Evolutionary conservation across 2,113 vertebrate genomes (phyloP).

Genomic region (Harpagus bidentatus): DNA sequence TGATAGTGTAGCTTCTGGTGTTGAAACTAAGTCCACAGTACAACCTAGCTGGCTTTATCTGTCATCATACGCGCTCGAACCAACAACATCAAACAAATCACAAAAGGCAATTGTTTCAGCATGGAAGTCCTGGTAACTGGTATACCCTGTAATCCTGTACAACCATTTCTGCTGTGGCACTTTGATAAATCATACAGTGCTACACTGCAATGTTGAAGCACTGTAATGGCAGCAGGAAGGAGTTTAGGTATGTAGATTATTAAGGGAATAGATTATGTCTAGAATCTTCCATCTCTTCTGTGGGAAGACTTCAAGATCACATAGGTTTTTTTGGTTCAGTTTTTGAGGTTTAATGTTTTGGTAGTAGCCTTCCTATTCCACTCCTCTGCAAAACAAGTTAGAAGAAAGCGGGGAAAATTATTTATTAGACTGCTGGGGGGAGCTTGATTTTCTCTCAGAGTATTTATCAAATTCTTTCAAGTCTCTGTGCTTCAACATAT

Average conservation of each 20-base stretch:
- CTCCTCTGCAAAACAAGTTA: background rate
- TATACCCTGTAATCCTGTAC: background rate
- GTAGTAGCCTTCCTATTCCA: background rate
- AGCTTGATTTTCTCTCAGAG: background rate
- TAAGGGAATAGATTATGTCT: background rate
- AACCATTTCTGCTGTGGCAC: background rate
- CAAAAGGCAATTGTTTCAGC: background rate
- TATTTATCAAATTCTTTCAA: constrained; percentile 30
- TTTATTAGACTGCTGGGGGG: background rate
- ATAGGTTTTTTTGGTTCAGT: background rate
- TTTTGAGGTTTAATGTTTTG: background rate
- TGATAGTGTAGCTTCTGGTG: background rate
- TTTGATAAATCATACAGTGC: background rate
- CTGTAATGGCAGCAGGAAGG: background rate
- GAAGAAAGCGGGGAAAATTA: background rate
- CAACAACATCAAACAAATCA: background rate
- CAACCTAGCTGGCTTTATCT: background rate
- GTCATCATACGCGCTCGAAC: background rate
- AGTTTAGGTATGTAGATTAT: background rate
- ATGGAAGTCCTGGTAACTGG: background rate
- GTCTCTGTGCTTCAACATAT: background rate
- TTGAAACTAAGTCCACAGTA: background rate
- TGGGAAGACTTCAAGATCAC: background rate
- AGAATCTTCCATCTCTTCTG: background rate
- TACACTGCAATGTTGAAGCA: background rate